Evolutionary conservation across 2,113 vertebrate species (phyloP).

Genomic region (Lipotes vexillifer): DNA sequence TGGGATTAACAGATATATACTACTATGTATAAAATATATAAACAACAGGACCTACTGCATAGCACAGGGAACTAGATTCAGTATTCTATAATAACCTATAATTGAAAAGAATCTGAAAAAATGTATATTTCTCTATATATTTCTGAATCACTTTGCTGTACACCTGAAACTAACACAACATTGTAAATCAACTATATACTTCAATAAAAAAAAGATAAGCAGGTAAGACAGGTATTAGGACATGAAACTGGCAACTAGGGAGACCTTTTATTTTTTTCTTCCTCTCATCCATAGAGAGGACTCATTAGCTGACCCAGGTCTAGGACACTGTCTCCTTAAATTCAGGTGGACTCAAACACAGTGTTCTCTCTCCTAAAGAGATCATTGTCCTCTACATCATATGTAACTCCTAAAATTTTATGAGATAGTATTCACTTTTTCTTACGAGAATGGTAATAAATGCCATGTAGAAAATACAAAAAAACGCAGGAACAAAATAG

Average conservation of each 20-base stretch:
- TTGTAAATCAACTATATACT: neutral
- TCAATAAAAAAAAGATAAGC: neutral
- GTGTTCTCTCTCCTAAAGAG: neutral
- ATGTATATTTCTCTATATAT: neutral
- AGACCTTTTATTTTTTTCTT: neutral
- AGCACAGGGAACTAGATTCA: neutral
- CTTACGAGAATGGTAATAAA: neutral
- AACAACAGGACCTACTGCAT: neutral
- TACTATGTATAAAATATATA: neutral
- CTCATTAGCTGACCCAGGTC: neutral
- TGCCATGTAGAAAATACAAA: neutral
- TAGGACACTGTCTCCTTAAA: neutral
- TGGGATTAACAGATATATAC: neutral
- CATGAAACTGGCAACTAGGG: neutral
- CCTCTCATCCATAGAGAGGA: neutral
- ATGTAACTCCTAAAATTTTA: slow-evolving; percentile 4
- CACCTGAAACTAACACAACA: neutral
- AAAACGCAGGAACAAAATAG: neutral
- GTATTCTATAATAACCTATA: neutral
- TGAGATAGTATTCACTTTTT: neutral
- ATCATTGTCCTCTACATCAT: neutral
- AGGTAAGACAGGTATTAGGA: neutral
- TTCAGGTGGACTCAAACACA: neutral
- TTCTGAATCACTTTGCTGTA: neutral
- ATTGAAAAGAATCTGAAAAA: neutral